These are phyloP conservation scores for Sebastes alutus DNA, from an alignment of 2,797 vertebrate species.

Conservation along the genomic window DNA sequence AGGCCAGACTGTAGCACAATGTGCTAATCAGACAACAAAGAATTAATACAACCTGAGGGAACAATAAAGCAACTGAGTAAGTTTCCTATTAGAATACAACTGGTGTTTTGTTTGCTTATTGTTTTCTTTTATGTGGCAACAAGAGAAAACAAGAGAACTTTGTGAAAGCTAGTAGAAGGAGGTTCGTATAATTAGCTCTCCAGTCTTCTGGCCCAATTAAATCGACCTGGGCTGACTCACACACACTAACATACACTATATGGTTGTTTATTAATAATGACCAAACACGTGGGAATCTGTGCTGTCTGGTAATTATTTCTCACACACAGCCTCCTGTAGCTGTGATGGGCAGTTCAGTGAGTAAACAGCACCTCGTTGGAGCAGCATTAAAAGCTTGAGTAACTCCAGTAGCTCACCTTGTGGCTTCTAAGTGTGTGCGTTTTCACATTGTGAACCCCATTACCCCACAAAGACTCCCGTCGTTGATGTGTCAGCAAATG, in stretches of 20 bases:
- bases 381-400: not conserved
- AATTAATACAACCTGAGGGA: not conserved
- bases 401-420: not conserved
- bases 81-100: not conserved
- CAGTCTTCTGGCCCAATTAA: not conserved
- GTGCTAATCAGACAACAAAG: not conserved
- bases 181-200: not conserved
- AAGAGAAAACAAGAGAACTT: not conserved
- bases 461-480: not conserved
- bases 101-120: not conserved
- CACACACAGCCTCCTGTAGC: not conserved
- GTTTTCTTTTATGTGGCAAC: not conserved
- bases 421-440: not conserved
- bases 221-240: not conserved
- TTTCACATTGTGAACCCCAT: not conserved
- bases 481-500: not conserved
- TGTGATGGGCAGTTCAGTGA: not conserved
- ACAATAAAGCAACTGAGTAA: not conserved
- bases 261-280: not conserved
- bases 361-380: not conserved
- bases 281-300: not conserved
- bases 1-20: not conserved
- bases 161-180: not conserved
- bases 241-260: not conserved
- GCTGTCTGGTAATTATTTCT: not conserved